Evolutionary conservation across 2,113 vertebrate species (phyloP).

Genomic region (Setophaga petechia): DNA sequence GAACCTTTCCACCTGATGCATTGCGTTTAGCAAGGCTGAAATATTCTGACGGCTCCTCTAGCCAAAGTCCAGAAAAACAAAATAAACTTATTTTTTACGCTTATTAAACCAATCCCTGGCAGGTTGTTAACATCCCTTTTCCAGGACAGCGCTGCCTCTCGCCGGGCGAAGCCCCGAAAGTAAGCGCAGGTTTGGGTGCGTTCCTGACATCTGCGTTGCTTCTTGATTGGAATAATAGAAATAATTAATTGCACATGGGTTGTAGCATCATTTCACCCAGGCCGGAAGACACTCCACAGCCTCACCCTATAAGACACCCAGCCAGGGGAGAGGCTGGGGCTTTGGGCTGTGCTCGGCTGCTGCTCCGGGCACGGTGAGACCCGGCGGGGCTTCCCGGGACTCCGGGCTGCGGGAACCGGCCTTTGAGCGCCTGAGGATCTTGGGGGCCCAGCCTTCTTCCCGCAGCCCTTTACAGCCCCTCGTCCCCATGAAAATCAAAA

Average conservation of each 20-base stretch:
- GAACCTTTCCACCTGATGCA: constrained; percentile 49
- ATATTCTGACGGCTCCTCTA: not conserved
- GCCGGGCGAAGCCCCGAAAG: not conserved
- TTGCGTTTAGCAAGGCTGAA: not conserved
- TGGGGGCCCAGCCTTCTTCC: not conserved
- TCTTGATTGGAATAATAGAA: not conserved
- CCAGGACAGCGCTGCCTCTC: not conserved
- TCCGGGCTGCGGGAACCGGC: not conserved
- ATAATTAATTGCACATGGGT: not conserved
- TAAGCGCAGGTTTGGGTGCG: not conserved
- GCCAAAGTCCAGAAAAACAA: not conserved
- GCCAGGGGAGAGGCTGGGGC: rapidly evolving
- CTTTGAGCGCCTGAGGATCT: not conserved
- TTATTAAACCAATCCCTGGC: not conserved
- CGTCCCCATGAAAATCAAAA: constrained; percentile 61
- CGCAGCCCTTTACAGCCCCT: not conserved
- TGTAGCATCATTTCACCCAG: not conserved
- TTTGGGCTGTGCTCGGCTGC: rapidly evolving
- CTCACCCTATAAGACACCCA: not conserved
- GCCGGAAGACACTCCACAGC: not conserved
- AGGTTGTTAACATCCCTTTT: not conserved
- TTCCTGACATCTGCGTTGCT: not conserved
- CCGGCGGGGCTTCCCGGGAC: not conserved
- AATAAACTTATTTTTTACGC: not conserved
- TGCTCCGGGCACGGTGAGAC: not conserved